Conservation (phyloP, 2,113 vertebrate species). For the Rhadina sibilatrix region DNA sequence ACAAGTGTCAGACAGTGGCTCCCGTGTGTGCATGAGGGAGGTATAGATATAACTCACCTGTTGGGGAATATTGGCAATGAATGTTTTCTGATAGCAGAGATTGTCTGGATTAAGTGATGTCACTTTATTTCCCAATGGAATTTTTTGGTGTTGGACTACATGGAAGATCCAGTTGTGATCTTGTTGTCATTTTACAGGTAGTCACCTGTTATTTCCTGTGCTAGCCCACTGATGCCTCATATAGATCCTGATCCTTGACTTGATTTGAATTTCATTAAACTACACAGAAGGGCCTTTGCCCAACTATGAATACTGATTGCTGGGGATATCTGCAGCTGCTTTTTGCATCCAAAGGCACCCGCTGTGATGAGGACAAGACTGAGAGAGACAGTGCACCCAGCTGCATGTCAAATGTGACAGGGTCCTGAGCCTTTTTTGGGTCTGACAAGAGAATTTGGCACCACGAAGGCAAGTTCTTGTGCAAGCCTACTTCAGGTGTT, state of each 20-base stretch:
- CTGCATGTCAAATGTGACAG: not conserved
- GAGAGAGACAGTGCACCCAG: rapidly evolving
- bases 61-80: not conserved
- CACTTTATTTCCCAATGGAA: not conserved
- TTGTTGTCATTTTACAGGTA: not conserved
- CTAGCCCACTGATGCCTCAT: not conserved
- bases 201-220: not conserved
- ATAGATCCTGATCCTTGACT: not conserved
- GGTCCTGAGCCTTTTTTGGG: not conserved
- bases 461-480: not conserved
- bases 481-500: not conserved
- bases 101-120: not conserved
- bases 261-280: not conserved
- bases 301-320: rapidly evolving
- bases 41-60: not conserved
- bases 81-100: not conserved
- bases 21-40: rapidly evolving
- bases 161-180: not conserved
- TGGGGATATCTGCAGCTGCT: not conserved
- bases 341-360: not conserved
- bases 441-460: not conserved
- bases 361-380: not conserved
- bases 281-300: not conserved
- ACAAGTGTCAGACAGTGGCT: rapidly evolving
- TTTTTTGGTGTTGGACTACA: not conserved